These are phyloP conservation scores for Chauna torquata DNA, from an alignment of 2,113 vertebrate species.

Conservation along the genomic window DNA sequence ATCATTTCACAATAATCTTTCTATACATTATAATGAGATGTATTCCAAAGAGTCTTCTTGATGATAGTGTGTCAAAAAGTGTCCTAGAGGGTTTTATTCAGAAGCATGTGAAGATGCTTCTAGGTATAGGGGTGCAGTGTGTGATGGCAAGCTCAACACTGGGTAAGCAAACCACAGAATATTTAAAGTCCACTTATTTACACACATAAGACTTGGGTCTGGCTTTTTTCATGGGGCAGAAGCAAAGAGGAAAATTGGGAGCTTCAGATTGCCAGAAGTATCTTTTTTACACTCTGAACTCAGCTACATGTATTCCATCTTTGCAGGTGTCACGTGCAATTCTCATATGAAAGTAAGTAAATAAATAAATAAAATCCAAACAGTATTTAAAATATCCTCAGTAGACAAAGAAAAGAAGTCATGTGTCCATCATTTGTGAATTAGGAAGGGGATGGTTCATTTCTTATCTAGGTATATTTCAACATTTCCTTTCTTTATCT, in stretches of 20 bases:
- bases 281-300: not conserved
- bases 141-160: not conserved
- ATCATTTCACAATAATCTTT: slow-evolving; percentile 39
- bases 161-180: not conserved
- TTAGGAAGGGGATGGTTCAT: not conserved
- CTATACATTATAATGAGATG: slow-evolving; percentile 52
- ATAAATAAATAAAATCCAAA: not conserved
- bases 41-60: slow-evolving; percentile 37
- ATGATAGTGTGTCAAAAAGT: not conserved
- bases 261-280: not conserved
- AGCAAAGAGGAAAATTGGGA: not conserved
- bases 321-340: not conserved
- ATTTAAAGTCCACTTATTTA: not conserved
- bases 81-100: not conserved
- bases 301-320: not conserved
- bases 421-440: not conserved
- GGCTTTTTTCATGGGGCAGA: not conserved
- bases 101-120: not conserved
- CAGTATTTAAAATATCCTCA: not conserved
- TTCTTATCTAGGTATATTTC: not conserved
- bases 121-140: not conserved
- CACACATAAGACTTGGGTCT: not conserved
- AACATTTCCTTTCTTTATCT: not conserved
- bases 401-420: not conserved
- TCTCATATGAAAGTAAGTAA: not conserved